phyloP scores from a whole-genome alignment of 2,888 invertebrate genomes.

The Ophion ellenae region DNA sequence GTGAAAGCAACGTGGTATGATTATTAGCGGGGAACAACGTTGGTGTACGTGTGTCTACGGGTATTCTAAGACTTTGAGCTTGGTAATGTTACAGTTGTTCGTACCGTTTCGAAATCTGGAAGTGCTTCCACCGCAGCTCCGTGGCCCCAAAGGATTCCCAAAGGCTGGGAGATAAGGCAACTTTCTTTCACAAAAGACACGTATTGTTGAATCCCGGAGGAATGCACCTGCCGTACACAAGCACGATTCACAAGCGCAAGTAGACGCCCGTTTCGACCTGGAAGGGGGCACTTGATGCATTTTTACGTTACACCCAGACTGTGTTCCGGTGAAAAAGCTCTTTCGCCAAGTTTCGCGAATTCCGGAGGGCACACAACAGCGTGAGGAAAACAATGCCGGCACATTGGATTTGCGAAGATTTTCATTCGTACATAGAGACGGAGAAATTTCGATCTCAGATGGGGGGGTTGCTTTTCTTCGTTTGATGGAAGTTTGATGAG shows the following conservation, averaged over 20 bases:
- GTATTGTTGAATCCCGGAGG: conserved; percentile 58
- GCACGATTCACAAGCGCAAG: conserved; percentile 25
- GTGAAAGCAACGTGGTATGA: conserved; percentile 15
- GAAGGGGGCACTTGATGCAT: conserved; percentile 52
- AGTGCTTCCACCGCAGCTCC: conserved; percentile 30
- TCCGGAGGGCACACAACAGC: not conserved
- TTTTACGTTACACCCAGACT: conserved; percentile 39
- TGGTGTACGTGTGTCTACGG: not conserved
- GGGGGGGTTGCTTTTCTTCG: not conserved
- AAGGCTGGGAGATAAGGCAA: conserved; percentile 65
- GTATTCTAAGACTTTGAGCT: not conserved
- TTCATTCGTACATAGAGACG: not conserved
- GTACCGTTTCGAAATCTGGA: conserved; percentile 50
- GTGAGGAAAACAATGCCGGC: not conserved
- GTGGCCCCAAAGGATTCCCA: conserved; percentile 54
- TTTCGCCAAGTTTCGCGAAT: conserved; percentile 3
- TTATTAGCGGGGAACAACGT: conserved; percentile 51
- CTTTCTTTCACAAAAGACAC: conserved; percentile 60
- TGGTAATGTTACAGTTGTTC: conserved; percentile 54
- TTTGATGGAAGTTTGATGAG: conserved; percentile 21
- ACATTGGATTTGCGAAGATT: not conserved
- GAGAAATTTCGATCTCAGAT: not conserved
- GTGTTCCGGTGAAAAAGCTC: conserved; percentile 22
- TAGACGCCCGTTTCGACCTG: conserved; percentile 6
- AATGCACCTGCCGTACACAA: conserved; percentile 24